Evolutionary conservation across 2,797 vertebrate genomes (phyloP).

Genomic region (Scyliorhinus canicula): DNA sequence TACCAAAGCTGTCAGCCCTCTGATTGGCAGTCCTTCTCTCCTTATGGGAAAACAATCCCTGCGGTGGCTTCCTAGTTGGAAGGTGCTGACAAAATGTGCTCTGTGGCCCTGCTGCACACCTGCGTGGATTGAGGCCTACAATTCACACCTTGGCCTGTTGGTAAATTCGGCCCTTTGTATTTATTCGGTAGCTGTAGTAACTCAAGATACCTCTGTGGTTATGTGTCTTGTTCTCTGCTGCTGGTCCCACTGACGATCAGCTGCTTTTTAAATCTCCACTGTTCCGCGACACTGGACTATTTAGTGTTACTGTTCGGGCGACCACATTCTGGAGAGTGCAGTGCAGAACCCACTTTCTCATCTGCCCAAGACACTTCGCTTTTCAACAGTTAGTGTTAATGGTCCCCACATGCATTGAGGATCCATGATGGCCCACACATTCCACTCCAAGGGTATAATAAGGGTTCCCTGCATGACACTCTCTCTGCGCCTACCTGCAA

Average conservation of each 20-base stretch:
- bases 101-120: too few relatives aligned
- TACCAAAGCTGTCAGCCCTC: too few relatives aligned
- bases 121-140: too few relatives aligned
- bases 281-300: not conserved
- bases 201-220: not conserved
- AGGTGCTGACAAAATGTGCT: too few relatives aligned
- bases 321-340: not conserved
- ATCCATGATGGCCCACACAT: not conserved
- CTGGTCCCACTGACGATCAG: not conserved
- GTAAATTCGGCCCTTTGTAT: not conserved
- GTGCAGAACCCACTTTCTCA: not conserved
- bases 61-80: too few relatives aligned
- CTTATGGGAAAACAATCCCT: too few relatives aligned
- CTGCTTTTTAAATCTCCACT: not conserved
- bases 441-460: not conserved
- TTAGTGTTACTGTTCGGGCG: not conserved
- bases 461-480: not conserved
- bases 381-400: not conserved
- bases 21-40: too few relatives aligned
- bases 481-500: not conserved
- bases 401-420: not conserved
- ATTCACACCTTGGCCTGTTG: too few relatives aligned
- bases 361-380: not conserved
- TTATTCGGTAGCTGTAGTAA: not conserved
- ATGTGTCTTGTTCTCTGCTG: not conserved